Evolutionary conservation across 2,888 invertebrate species (phyloP), one percentile per base, ranked within the genome.

Genomic region (Neoitamus cyanurus): DNA sequence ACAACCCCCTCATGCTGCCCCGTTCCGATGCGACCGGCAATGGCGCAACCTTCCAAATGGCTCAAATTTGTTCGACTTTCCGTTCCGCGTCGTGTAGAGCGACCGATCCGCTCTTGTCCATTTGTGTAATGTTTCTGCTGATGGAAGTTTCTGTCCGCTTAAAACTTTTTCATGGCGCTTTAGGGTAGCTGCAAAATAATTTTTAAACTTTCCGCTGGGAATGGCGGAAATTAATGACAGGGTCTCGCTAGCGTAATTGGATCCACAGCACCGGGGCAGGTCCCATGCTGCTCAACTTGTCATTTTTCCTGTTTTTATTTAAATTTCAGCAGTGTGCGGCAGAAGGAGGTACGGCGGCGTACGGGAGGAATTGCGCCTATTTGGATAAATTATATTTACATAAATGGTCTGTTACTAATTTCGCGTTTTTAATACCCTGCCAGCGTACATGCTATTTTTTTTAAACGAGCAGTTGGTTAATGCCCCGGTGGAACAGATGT

Each of bases 111-210:
- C 37, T 46, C 42, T 7, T 77, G 31, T 31, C 77, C 13, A 77
- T 77, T 77, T 77, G 77, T 77, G 77, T 77, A 77, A 77, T 77
- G 15, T 11, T 77, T 28, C 42, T 46, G 28, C 46, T 77, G 77
- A 77, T 77, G 77, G 77, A 77, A 77, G 13, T 77, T 77, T 77
- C 37, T 77, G 75, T 77, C 75, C 75, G 42, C 75, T 77, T 77
- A 77, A 77, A 77, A 77, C 42, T 80, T 80, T 80, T 80, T 58
- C 42, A 80, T 58, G 11, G 68, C 34, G 48, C 36, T 34, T 80
- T 31, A 34, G 7, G 20, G 68, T 13, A 34, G 68, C 58, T 68
- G 15, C 68, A 80, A 80, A 80, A 80, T 80, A 80, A 80, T 80
- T 80, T 80, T 80, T 80, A 58, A 80, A 80, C 31, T 68, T 58